Evolutionary conservation across 2,888 invertebrate species (phyloP).

Genomic region (Cybosia mesomella): DNA sequence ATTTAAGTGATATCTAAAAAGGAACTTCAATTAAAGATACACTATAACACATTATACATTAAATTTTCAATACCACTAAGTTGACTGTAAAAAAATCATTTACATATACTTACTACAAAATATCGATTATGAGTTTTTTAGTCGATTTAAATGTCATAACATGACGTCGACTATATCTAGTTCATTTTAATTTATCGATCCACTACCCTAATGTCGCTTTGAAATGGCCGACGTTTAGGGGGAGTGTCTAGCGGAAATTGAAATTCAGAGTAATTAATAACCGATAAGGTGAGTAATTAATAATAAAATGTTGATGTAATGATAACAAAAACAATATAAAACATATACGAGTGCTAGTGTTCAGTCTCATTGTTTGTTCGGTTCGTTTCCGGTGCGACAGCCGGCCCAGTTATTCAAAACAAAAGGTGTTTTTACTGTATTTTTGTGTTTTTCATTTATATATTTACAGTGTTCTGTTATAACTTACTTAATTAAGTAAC

Average conservation of each 20-base stretch:
- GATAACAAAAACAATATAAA: conserved; percentile 23
- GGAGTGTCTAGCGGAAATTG: conserved; percentile 82
- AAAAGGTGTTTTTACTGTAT: conserved; percentile 71
- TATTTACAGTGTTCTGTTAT: conserved; percentile 30
- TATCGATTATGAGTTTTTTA: neutral
- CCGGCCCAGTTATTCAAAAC: conserved; percentile 83
- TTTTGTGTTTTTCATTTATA: conserved; percentile 51
- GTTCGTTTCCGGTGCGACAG: conserved; percentile 75
- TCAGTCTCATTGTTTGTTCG: conserved; percentile 37
- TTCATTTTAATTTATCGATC: conserved; percentile 69
- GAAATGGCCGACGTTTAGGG: conserved; percentile 86
- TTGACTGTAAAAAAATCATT: too few relatives aligned
- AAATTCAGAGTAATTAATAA: conserved; percentile 72
- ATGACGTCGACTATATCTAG: conserved; percentile 13
- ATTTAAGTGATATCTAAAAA: too few relatives aligned
- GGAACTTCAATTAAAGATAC: too few relatives aligned
- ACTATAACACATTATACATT: too few relatives aligned
- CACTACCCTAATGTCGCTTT: conserved; percentile 76
- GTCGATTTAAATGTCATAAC: conserved; percentile 30
- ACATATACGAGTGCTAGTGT: conserved; percentile 23
- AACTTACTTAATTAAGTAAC: conserved; percentile 19
- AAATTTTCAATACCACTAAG: too few relatives aligned
- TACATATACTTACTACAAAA: too few relatives aligned
- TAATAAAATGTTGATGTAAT: conserved; percentile 35
- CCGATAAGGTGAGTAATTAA: conserved; percentile 67